Base-by-base conservation (phyloP, 2,113 vertebrate genomes). In the Tringa solitaria region DNA sequence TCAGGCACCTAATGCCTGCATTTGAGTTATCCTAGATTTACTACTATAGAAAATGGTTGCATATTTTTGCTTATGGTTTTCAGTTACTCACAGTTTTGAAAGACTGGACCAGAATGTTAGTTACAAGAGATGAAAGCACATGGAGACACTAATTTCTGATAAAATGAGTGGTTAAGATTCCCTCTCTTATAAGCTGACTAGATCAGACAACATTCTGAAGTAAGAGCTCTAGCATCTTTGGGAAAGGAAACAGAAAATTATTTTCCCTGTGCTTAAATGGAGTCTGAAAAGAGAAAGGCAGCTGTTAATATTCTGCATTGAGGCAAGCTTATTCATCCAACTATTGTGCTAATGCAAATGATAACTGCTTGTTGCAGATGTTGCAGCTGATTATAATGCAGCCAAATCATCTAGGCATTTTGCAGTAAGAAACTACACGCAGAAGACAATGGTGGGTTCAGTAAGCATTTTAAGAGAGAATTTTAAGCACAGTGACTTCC, bases 291-390 rank as follows among this genome's bases (percentile, higher is more conserved):
- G 17, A 87, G 17, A 92, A 87, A 87, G 43, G 33, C 69, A 82
- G 64, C 61, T 95, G 64, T 87, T 92, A 89, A 90, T 87, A 72
- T 68, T 78, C 86, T 81, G 69, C 0, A 1, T 13, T 41, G 76
- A 87, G 22, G 51, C 35, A 75, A 70, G n/a, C 4, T 70, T 56
- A 35, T 53, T 89, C 63, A 87, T 64, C 48, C 46, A 90, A 43
- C 80, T 60, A 87, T 73, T 93, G 60, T 92, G 74, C 54, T 87
- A 78, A 90, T 64, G 86, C 57, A 93, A 96, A 95, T 82, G 16
- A 37, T 27, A 90, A 65, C 5, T 65, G 60, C n/a, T 96, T 91
- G 33, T 68, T 96, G 92, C 93, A 95, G 95, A 92, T 93, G 64
- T 89, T 89, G 84, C 51, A 74, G 53, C 4, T 28, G 64, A 92